Evolutionary conservation across 2,888 invertebrate genomes (phyloP), one percentile per base, ranked within the genome.

Genomic region (Liodrosophila aerea): DNA sequence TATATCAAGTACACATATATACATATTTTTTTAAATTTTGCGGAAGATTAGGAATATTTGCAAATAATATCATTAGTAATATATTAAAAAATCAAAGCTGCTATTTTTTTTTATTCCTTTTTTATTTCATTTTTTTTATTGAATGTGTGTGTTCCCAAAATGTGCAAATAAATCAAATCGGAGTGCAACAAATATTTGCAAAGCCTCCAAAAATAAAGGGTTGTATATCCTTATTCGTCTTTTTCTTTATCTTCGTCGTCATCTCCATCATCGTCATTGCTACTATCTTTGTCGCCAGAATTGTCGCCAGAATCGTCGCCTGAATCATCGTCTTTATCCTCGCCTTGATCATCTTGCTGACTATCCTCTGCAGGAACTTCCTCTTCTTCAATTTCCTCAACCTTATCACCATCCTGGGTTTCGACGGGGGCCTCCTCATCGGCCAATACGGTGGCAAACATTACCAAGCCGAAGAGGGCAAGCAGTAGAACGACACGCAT

Each of bases 381-480:
- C 7, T 16, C 47, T 18, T 7, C 34, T 4, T 40, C 45, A 4
- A n/a, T n/a, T 2, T 16, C 40, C 4, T 18, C 41, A 15, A 1
- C n/a, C 1, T 31, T 33, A 2, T n/a, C 37, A 1, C 18, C 50
- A 1, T 7, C 39, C 4, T n/a, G n/a, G n/a, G n/a, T n/a, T n/a
- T 31, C 13, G 27, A 44, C 5, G 27, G 1, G 4, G 2, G 12
- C 16, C 12, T 40, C 13, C 0, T 54, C 40, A 5, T 39, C 30
- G 0, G 73, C 67, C 7, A 56, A 52, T 1, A 64, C 52, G 9
- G 54, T 49, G 41, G 76, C 52, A 16, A 80, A 34, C 2, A 82
- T 61, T 53, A 80, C 76, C 31, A 63, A 50, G 33, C 85, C 85
- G 34, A 80, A 78, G 1, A 80, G 57, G 15, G 70, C 83, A 44